A percentile compares a stretch with the other conserved stretches of the same genome.
Conservation (phyloP, 2,888 invertebrate species). For the Hypercompe scribonia region DNA sequence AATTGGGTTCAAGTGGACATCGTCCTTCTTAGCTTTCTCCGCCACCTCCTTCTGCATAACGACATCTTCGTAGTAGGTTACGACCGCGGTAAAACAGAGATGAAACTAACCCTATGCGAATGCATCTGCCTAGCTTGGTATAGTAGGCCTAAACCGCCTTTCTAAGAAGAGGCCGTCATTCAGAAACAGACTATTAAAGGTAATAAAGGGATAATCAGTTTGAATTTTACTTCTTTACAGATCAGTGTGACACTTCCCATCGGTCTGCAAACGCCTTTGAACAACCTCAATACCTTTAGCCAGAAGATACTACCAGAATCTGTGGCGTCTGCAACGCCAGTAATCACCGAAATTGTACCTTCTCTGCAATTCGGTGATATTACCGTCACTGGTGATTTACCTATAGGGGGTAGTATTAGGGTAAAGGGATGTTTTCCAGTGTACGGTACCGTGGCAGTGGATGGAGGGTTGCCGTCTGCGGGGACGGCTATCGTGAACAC, state of each 20-base stretch:
- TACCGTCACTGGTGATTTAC: conserved; percentile 68
- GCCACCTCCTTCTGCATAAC: too few relatives aligned
- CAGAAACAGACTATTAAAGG: too few relatives aligned
- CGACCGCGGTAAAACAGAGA: too few relatives aligned
- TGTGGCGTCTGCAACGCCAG: conserved; percentile 59
- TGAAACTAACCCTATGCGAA: too few relatives aligned
- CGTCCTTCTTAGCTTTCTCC: too few relatives aligned
- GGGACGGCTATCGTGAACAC: conserved; percentile 70
- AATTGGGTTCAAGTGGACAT: too few relatives aligned
- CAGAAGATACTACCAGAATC: conserved; percentile 33
- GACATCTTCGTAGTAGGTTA: too few relatives aligned
- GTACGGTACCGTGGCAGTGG: conserved; percentile 71
- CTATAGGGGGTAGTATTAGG: conserved; percentile 72
- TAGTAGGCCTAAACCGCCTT: too few relatives aligned
- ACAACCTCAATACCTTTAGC: conserved; percentile 19
- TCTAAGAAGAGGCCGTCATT: too few relatives aligned
- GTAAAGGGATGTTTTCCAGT: conserved; percentile 76
- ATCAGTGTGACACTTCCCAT: conserved; percentile 43
- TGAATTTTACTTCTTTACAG: conserved; percentile 39
- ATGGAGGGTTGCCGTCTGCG: conserved; percentile 69
- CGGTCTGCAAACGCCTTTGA: conserved; percentile 36
- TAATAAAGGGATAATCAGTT: too few relatives aligned
- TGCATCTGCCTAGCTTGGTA: too few relatives aligned
- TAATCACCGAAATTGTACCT: conserved; percentile 72
- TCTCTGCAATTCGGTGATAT: conserved; percentile 73